Percentiles rank a stretch among this genome's conserved stretches.
Conservation (phyloP, 2,888 invertebrate genomes). For the Sesamia inferens region DNA sequence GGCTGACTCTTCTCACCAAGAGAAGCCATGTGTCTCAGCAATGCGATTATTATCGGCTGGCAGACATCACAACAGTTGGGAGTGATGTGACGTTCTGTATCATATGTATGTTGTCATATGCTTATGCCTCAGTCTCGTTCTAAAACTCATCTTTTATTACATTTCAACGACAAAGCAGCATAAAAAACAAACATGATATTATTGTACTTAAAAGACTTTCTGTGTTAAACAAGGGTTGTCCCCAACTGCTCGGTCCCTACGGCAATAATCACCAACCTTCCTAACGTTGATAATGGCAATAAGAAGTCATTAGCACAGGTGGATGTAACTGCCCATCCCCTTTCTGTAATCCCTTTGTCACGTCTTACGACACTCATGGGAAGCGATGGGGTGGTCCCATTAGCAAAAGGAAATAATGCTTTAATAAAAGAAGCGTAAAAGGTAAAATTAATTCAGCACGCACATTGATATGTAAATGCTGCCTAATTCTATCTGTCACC, state of each 20-base stretch:
- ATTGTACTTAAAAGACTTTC: constrained; percentile 8
- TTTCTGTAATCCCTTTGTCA: constrained; percentile 41
- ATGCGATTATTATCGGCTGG: no score
- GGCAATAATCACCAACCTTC: constrained; percentile 43
- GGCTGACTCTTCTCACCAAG: no score
- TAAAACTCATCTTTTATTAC: neutral
- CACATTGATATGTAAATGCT: constrained; percentile 17
- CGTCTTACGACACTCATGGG: constrained; percentile 51
- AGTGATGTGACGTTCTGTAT: neutral
- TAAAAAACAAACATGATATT: neutral
- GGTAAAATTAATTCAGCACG: constrained; percentile 43
- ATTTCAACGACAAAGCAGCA: neutral
- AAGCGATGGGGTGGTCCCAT: constrained; percentile 45
- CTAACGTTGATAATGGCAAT: constrained; percentile 37
- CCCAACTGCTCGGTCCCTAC: neutral
- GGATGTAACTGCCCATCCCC: constrained; percentile 50
- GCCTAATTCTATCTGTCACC: constrained; percentile 9
- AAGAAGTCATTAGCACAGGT: constrained; percentile 50
- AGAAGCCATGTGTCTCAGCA: no score
- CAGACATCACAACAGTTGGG: neutral
- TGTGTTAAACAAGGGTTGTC: constrained; percentile 5
- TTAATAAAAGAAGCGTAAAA: constrained; percentile 40
- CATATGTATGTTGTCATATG: neutral
- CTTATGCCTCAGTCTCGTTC: neutral
- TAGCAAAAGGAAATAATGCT: constrained; percentile 37